phyloP scores from a whole-genome alignment of 2,797 vertebrate species.

The Anabacerthia variegaticeps region DNA sequence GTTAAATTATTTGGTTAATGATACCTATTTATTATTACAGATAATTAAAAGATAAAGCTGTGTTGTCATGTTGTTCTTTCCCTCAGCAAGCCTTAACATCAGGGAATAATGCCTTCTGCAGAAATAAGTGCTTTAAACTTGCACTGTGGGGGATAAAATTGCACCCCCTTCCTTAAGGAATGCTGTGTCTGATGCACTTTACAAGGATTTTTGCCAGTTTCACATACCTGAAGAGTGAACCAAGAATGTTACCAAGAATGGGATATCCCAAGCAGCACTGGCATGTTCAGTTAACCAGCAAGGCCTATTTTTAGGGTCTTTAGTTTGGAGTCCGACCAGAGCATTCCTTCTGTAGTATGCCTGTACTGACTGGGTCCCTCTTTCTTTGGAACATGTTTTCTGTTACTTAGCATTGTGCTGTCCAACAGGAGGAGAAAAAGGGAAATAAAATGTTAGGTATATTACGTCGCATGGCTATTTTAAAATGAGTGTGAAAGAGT shows the following conservation, averaged over 20 bases:
- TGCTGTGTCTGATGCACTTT: background rate
- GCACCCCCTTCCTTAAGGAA: background rate
- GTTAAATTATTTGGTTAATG: background rate
- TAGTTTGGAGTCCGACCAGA: conserved; percentile 30
- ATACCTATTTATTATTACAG: background rate
- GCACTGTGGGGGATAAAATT: background rate
- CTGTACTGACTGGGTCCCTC: background rate
- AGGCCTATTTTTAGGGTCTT: conserved; percentile 35
- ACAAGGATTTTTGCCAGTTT: background rate
- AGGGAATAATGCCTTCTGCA: background rate
- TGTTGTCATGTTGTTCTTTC: background rate
- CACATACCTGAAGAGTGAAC: background rate
- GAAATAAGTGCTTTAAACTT: background rate
- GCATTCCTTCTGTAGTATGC: background rate
- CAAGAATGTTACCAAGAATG: conserved; percentile 6
- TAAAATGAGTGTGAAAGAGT: background rate
- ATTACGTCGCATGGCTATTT: background rate
- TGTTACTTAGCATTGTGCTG: background rate
- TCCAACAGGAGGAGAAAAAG: background rate
- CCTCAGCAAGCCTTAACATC: background rate
- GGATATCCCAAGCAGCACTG: conserved; percentile 1
- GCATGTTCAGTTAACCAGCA: background rate
- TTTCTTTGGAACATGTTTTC: background rate
- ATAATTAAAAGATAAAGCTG: background rate
- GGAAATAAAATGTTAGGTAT: background rate